Evolutionary conservation across 2,113 vertebrate genomes (phyloP).

Genomic region (Todiramphus saurophagus): DNA sequence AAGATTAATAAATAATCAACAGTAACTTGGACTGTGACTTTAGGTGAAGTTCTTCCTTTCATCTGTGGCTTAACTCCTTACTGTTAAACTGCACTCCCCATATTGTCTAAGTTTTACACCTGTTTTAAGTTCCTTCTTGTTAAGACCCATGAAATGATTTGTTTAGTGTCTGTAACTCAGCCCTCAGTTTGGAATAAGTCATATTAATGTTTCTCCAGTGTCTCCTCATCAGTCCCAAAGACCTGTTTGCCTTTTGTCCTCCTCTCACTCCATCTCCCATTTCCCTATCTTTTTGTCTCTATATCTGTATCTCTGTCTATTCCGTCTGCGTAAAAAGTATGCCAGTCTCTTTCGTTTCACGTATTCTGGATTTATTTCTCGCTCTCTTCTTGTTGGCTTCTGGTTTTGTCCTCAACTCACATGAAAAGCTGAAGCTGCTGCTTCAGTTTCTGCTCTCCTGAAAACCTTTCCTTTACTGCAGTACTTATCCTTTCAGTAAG

Average conservation of each 20-base stretch:
- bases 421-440: background rate
- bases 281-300: background rate
- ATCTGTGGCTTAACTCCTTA: background rate
- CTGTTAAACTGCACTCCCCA: background rate
- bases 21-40: background rate
- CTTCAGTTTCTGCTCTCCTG: background rate
- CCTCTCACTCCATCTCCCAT: background rate
- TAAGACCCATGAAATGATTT: background rate
- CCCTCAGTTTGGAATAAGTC: background rate
- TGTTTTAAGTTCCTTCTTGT: background rate
- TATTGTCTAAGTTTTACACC: background rate
- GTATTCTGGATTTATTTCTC: background rate
- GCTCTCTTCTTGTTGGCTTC: background rate
- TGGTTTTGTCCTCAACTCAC: background rate
- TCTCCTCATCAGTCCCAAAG: background rate
- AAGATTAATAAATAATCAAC: background rate
- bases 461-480: background rate
- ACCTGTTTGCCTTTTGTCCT: background rate
- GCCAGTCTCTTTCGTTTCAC: background rate
- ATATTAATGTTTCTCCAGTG: background rate
- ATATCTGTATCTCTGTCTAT: background rate
- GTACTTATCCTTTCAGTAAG: background rate
- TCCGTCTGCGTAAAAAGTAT: background rate
- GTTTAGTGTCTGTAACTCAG: background rate
- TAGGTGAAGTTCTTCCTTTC: background rate